These are phyloP conservation scores for Creontiades dilutus DNA, from an alignment of 2,888 invertebrate species.

Conservation along the genomic window DNA sequence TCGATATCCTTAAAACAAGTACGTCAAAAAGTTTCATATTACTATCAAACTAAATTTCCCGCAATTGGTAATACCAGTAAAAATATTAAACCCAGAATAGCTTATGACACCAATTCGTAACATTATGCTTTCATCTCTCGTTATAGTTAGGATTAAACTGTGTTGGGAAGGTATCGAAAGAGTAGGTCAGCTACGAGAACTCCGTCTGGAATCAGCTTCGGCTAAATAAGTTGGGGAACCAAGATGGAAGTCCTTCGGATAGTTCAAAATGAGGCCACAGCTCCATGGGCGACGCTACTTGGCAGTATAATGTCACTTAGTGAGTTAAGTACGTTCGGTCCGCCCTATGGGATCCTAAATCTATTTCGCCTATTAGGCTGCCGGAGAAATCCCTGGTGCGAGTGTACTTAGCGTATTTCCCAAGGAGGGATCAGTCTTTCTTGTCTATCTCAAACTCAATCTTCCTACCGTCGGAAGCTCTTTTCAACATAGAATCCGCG, in stretches of 20 bases:
- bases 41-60: no score
- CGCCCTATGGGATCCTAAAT: conserved; percentile 59
- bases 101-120: no score
- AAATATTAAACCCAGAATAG: no score
- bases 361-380: conserved; percentile 66
- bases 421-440: conserved; percentile 61
- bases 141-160: no score
- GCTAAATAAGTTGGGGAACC: neutral
- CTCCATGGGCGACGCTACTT: conserved; percentile 25
- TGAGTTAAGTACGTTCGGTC: conserved; percentile 38
- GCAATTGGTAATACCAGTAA: no score
- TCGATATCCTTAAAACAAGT: no score
- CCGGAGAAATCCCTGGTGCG: conserved; percentile 45
- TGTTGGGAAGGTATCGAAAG: no score
- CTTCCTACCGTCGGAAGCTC: neutral
- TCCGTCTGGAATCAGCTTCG: neutral
- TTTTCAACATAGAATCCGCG: neutral
- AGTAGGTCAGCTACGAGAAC: neutral
- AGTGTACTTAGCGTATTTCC: conserved; percentile 2
- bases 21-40: no score
- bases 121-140: no score
- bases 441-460: conserved; percentile 57
- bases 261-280: conserved; percentile 40
- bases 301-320: conserved; percentile 43
- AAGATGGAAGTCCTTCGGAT: neutral